Percentiles rank a stretch among this genome's conserved stretches.
Evolutionary conservation across 2,888 invertebrate species (phyloP).

Genomic region (Cepaea hortensis): DNA sequence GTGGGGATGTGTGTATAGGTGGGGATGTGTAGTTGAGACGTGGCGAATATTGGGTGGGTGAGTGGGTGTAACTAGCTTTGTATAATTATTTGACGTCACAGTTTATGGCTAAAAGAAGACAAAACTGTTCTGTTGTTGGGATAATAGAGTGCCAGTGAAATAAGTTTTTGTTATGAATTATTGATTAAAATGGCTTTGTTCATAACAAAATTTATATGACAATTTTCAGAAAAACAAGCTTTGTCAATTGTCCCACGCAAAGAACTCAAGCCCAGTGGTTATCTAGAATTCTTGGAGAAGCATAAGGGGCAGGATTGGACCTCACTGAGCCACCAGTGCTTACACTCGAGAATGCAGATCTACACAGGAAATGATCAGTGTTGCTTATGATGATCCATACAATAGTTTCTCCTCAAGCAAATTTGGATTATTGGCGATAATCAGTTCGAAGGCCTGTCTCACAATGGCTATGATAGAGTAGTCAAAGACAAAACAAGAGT

Average conservation of each 20-base stretch:
- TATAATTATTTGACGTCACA: no score
- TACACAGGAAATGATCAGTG: slow-evolving; percentile 15
- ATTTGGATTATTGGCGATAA: slow-evolving; percentile 23
- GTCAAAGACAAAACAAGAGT: not conserved
- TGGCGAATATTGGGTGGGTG: no score
- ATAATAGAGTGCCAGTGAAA: no score
- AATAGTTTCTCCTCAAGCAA: slow-evolving; percentile 38
- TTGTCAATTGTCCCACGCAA: slow-evolving; percentile 60
- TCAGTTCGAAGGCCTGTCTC: slow-evolving; percentile 8
- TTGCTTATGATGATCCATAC: slow-evolving; percentile 53
- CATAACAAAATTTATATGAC: not conserved
- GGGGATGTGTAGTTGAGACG: no score
- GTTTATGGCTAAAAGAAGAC: no score
- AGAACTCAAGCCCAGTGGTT: slow-evolving; percentile 62
- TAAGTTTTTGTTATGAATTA: no score
- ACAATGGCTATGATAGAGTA: slow-evolving; percentile 38
- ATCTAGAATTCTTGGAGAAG: slow-evolving; percentile 59
- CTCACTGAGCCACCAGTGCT: slow-evolving; percentile 40
- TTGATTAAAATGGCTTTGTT: not conserved
- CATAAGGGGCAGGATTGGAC: slow-evolving; percentile 59
- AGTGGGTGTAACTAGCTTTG: not conserved
- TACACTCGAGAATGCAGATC: slow-evolving; percentile 26
- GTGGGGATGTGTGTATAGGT: no score
- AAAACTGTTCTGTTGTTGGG: no score
- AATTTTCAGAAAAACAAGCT: slow-evolving; percentile 57